Evolutionary conservation across 2,797 vertebrate genomes (phyloP), one percentile per base, ranked within the genome.

Genomic region (Pipistrellus kuhlii): DNA sequence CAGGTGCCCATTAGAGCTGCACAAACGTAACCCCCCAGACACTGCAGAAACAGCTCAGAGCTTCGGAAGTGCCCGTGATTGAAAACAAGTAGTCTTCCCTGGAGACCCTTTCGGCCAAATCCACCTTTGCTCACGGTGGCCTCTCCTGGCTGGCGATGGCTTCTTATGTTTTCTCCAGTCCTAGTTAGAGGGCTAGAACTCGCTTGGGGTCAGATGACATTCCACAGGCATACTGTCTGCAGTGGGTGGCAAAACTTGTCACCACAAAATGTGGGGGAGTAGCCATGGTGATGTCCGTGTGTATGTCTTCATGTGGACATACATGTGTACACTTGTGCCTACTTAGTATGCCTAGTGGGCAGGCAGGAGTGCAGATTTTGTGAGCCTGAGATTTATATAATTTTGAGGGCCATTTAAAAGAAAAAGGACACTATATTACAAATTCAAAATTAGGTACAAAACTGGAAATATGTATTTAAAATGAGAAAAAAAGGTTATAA

Each of bases 71-170:
- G 8, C 35, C 55, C 4, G 0, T 51, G 25, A 73, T 5, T 69
- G 76, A 86, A 93, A 93, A 94, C 90, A 95, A 81, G 71, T n/a
- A 73, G 32, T 17, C 66, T 75, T 93, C 83, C 87, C 46, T 23
- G 30, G 87, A 75, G 68, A 76, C 3, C 15, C 21, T 59, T 59
- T 38, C 76, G 84, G 72, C 44, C 46, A 44, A 92, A 71, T 62
- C 75, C 71, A 88, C 4, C 46, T 68, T 30, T 32, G 3, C 38
- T 92, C 44, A 64, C 57, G 25, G n/a, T 30, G 8, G 8, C 44
- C 53, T 78, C 76, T 73, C 51, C 30, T 72, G 38, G 32, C 27
- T 32, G 55, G 15, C n/a, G 25, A 62, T 46, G 64, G 23, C 57
- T 82, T 85, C 69, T 69, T 35, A 21, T 46, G 32, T 38, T 87